Evolutionary conservation across 2,113 vertebrate species (phyloP), one percentile per base, ranked within the genome.

Genomic region (Gallinago jamesoni): DNA sequence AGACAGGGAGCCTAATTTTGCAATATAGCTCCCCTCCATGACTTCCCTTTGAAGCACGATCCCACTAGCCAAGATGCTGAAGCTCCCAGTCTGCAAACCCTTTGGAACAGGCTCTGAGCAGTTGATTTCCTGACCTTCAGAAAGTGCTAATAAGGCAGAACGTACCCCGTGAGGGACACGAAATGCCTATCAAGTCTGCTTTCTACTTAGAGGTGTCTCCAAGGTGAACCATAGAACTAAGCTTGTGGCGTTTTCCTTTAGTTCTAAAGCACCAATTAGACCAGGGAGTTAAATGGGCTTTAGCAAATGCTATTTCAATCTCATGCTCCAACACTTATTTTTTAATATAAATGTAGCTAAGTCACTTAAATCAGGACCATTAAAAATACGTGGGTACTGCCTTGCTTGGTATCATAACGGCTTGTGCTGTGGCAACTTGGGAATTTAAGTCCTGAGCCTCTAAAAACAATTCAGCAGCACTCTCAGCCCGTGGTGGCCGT

Each of bases 1-100:
- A 72, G 60, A 67, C 24, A 18, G 24, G 66, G 45, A 93, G 41
- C 77, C 63, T 55, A 41, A 8, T 92, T 96, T 92, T 72, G 60
- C 73, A 87, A 52, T 33, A 67, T 31, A 83, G 6, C 12, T 33
- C 16, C 10, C 12, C 8, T 7, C 12, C 75, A 10, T 0, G 0
- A 17, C 16, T 67, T 57, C 35, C n/a, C 55, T 90, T 79, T 84
- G 77, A 74, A 95, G 64, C 74, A 92, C 62, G 83, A 25, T 56
- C 48, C 75, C 45, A 28, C 25, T 13, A 56, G 63, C 30, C 69
- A 59, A 53, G 59, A 62, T 56, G 48, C 2, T 88, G 84, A 74
- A 78, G 43, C 18, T 93, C 70, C 59, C 63, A 41, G 47, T 43
- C 50, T 69, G 66, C 39, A 74, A 70, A 50, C 4, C 76, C 33